Evolutionary conservation across 1,140 invertebrate genomes (phyloP).

Genomic region (Epicauta chinensis): DNA sequence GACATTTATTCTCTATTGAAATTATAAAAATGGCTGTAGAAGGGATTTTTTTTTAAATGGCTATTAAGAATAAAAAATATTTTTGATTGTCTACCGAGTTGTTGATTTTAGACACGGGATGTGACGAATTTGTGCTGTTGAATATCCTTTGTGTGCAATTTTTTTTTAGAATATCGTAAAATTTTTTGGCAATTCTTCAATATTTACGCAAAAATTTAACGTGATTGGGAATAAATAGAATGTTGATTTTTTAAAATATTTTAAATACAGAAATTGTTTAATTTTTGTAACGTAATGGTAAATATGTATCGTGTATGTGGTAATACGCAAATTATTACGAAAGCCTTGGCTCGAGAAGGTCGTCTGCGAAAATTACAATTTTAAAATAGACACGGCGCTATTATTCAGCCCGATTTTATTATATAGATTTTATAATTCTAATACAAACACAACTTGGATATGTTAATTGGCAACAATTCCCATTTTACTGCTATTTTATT

Average conservation of each 20-base stretch:
- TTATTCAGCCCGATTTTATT: neutral
- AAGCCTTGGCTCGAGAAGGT: conserved; percentile 17
- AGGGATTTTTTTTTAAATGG: too few relatives aligned
- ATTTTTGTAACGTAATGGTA: conserved; percentile 11
- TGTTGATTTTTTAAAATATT: too few relatives aligned
- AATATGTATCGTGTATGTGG: conserved; percentile 14
- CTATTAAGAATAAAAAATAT: too few relatives aligned
- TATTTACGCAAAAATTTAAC: too few relatives aligned
- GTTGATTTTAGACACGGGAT: conserved; percentile 13
- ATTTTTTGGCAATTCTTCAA: conserved; percentile 6
- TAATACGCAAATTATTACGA: conserved; percentile 17
- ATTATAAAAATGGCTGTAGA: too few relatives aligned
- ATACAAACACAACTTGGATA: too few relatives aligned
- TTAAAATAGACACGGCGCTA: conserved; percentile 16
- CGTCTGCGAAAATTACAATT: conserved; percentile 17
- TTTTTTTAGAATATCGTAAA: conserved; percentile 5
- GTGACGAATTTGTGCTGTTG: neutral
- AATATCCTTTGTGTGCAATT: conserved; percentile 11
- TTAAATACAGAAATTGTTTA: too few relatives aligned
- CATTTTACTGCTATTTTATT: too few relatives aligned
- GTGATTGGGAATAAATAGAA: too few relatives aligned
- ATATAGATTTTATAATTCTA: too few relatives aligned
- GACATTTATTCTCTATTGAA: too few relatives aligned
- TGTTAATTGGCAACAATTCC: too few relatives aligned
- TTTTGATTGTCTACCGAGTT: neutral